phyloP scores from a whole-genome alignment of 2,113 vertebrate species.

The Trachemys scripta region DNA sequence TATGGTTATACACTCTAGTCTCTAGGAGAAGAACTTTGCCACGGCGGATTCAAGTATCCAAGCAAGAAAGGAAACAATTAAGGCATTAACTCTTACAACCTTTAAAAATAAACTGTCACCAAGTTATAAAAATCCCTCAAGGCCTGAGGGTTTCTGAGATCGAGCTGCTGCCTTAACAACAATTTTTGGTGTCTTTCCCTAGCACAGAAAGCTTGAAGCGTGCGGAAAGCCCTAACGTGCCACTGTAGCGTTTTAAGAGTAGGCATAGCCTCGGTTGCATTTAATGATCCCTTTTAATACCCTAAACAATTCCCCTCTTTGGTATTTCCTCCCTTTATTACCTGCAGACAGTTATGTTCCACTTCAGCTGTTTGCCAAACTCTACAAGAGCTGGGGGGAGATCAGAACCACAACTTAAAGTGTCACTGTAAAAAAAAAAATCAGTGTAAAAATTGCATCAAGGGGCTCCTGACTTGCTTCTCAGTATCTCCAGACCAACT shows the following conservation, averaged over 20 bases:
- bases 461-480: neutral
- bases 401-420: neutral
- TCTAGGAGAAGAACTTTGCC: neutral
- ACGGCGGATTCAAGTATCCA: rapidly evolving
- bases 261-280: neutral
- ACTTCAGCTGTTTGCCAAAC: neutral
- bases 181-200: neutral
- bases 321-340: neutral
- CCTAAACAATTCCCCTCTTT: neutral
- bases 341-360: neutral
- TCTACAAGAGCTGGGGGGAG: neutral
- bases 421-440: neutral
- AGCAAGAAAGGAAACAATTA: neutral
- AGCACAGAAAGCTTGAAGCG: neutral
- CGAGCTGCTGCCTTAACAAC: neutral
- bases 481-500: neutral
- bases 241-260: neutral
- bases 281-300: neutral
- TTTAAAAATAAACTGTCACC: neutral
- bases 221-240: neutral
- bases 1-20: neutral
- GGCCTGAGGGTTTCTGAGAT: neutral
- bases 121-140: rapidly evolving
- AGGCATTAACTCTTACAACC: neutral
- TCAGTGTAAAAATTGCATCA: neutral